These are phyloP conservation scores for Pteria penguin DNA, from an alignment of 2,888 invertebrate species.

Conservation along the genomic window DNA sequence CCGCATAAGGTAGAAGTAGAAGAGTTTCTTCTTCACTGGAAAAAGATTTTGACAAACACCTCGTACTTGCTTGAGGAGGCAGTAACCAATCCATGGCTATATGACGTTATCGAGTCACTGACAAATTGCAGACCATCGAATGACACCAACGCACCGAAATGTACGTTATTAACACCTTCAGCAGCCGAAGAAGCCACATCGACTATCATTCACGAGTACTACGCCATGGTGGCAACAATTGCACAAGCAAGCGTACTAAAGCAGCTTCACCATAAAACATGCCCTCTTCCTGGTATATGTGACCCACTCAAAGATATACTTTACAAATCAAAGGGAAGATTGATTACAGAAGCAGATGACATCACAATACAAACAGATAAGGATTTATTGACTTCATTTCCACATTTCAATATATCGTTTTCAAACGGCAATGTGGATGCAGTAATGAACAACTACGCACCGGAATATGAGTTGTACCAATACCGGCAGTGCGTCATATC, in stretches of 20 bases:
- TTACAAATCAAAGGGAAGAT: not conserved
- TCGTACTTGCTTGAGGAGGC: slow-evolving; percentile 16
- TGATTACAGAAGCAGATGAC: not conserved
- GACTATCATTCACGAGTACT: slow-evolving; percentile 32
- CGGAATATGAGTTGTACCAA: slow-evolving; percentile 33
- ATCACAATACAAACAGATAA: not conserved
- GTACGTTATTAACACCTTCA: not conserved
- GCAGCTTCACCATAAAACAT: slow-evolving; percentile 7
- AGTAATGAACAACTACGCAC: not conserved
- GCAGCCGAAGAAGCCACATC: not conserved
- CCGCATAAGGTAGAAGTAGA: slow-evolving; percentile 1
- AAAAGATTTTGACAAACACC: slow-evolving; percentile 21
- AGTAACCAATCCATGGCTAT: slow-evolving; percentile 38
- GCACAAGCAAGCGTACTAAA: slow-evolving; percentile 41
- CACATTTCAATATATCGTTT: not conserved
- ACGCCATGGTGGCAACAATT: slow-evolving; percentile 46
- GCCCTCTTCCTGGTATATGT: slow-evolving; percentile 1
- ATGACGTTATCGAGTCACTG: slow-evolving; percentile 5
- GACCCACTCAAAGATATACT: not conserved
- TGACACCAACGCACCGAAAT: not conserved
- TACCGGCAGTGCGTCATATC: no score
- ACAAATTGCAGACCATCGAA: slow-evolving; percentile 5
- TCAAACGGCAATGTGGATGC: not conserved
- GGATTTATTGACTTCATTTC: not conserved
- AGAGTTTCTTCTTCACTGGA: slow-evolving; percentile 43